These are phyloP conservation scores for Campoletis sonorensis DNA, from an alignment of 1,140 invertebrate species.

Conservation along the genomic window DNA sequence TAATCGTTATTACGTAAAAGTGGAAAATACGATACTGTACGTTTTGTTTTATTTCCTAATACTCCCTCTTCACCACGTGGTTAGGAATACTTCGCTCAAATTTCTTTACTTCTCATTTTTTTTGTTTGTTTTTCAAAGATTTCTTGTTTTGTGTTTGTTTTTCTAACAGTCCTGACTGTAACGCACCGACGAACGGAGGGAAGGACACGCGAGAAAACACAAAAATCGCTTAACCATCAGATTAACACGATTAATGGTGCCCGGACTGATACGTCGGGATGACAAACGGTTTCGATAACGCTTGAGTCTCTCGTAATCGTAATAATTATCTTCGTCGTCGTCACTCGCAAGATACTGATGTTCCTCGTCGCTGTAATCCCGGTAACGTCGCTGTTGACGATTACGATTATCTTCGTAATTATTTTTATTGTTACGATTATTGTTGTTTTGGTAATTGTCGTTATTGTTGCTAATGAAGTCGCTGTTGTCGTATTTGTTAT, in stretches of 20 bases:
- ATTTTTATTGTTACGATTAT: constrained; percentile 43
- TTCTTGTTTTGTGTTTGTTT: neutral
- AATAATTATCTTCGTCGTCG: constrained; percentile 47
- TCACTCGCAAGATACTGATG: constrained; percentile 44
- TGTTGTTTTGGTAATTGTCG: constrained; percentile 43
- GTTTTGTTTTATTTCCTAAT: constrained; percentile 7
- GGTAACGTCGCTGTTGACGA: constrained; percentile 38
- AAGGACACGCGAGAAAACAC: constrained; percentile 66
- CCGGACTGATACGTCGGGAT: constrained; percentile 56
- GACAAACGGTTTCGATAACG: constrained; percentile 51
- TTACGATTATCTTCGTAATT: neutral
- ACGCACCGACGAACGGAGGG: constrained; percentile 45
- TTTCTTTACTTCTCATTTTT: neutral
- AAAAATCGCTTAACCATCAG: constrained; percentile 67
- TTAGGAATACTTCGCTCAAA: neutral
- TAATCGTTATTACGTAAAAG: neutral
- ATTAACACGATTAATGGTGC: constrained; percentile 65
- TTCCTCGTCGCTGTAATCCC: constrained; percentile 36
- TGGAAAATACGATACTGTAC: neutral
- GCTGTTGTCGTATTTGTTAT: neutral
- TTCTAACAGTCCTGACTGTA: constrained; percentile 52
- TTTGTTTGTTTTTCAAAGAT: neutral
- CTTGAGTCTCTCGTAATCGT: constrained; percentile 48
- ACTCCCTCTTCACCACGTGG: neutral
- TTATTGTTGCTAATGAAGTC: constrained; percentile 33